phyloP scores from a whole-genome alignment of 2,797 vertebrate genomes.

The Oreortyx pictus region DNA sequence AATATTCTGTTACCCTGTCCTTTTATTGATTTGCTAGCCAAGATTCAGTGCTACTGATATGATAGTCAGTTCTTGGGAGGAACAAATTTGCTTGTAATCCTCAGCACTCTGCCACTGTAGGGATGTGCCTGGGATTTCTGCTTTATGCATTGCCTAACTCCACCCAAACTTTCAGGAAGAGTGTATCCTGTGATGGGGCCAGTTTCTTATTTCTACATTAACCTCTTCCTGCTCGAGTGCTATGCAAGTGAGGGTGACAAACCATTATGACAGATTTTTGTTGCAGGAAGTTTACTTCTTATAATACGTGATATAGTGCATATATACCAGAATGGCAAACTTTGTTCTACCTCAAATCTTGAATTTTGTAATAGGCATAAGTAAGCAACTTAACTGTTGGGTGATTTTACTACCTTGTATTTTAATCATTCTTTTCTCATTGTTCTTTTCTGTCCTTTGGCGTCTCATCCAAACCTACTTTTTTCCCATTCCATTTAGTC shows the following conservation, averaged over 20 bases:
- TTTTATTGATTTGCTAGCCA: neutral
- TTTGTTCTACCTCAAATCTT: neutral
- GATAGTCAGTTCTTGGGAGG: conserved; percentile 19
- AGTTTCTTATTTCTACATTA: neutral
- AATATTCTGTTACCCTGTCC: neutral
- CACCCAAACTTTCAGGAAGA: conserved; percentile 64
- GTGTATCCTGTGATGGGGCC: conserved; percentile 40
- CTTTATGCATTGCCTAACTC: conserved; percentile 15
- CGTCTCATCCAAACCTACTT: neutral
- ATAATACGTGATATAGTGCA: neutral
- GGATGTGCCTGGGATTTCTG: conserved; percentile 11
- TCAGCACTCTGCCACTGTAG: conserved; percentile 26
- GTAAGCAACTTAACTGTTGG: neutral
- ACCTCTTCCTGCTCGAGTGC: neutral
- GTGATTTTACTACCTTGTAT: neutral
- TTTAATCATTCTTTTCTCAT: neutral
- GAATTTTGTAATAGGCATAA: neutral
- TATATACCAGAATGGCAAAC: neutral
- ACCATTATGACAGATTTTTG: neutral
- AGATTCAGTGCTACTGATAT: neutral
- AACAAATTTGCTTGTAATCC: conserved; percentile 3
- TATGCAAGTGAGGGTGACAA: neutral
- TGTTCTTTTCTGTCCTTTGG: neutral
- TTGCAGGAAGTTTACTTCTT: neutral
- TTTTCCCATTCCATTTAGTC: neutral